Conservation (phyloP, 2,113 vertebrate genomes). For the Daubentonia madagascariensis region DNA sequence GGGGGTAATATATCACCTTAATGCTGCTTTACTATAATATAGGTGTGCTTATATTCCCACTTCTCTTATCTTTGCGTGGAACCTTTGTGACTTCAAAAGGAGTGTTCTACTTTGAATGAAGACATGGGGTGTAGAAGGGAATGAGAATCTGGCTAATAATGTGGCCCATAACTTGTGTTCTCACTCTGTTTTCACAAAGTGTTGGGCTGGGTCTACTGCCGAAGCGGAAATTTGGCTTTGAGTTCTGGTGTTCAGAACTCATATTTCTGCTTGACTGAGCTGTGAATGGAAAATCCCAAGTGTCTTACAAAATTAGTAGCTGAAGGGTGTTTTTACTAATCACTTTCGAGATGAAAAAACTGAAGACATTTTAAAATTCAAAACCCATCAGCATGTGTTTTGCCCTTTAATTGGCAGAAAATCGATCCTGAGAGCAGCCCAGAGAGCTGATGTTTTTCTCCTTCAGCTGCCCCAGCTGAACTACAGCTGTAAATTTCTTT, state of each 20-base stretch:
- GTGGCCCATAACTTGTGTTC: conserved; percentile 56
- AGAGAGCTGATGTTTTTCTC: conserved; percentile 74
- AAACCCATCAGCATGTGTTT: conserved; percentile 81
- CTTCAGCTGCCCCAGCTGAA: conserved; percentile 82
- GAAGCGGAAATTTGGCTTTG: conserved; percentile 38
- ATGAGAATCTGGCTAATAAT: conserved; percentile 55
- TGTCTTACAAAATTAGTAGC: conserved; percentile 69
- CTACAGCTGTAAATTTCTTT: conserved; percentile 81
- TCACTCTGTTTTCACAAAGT: conserved; percentile 44
- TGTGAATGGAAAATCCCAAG: conserved; percentile 53
- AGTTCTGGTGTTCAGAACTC: conserved; percentile 64
- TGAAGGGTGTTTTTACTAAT: conserved; percentile 77
- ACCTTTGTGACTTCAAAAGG: conserved; percentile 52
- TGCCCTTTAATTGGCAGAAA: conserved; percentile 86
- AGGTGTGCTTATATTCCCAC: not conserved
- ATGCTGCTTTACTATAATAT: not conserved
- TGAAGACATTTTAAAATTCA: conserved; percentile 80
- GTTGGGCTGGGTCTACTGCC: conserved; percentile 55
- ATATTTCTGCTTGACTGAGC: conserved; percentile 41
- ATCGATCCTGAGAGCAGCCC: conserved; percentile 79
- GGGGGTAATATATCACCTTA: not conserved
- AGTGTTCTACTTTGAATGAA: conserved; percentile 38
- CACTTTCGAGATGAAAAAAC: conserved; percentile 79
- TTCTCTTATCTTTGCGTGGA: conserved; percentile 7
- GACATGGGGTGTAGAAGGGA: conserved; percentile 2